These are phyloP conservation scores for Dipodomys stephensi DNA, from an alignment of 2,113 vertebrate species.

Conservation along the genomic window DNA sequence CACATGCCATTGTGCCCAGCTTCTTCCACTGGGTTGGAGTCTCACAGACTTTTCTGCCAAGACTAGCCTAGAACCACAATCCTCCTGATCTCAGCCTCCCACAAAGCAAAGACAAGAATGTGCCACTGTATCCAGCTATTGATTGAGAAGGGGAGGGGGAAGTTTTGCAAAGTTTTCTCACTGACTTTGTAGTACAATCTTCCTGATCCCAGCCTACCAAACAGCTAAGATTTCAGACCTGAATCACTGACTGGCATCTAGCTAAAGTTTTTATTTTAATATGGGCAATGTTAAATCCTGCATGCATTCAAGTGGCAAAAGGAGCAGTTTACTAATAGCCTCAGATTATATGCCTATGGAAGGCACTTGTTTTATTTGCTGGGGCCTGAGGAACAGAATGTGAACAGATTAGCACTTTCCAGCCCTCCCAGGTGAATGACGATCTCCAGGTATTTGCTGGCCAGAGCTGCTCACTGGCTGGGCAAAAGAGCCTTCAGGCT, in stretches of 20 bases:
- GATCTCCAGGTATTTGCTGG: neutral
- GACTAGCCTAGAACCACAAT: no score
- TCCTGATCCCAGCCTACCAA: no score
- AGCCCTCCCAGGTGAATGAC: neutral
- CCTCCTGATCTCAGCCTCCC: no score
- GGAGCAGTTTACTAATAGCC: neutral
- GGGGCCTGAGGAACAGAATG: neutral
- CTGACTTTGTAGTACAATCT: no score
- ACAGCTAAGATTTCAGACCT: no score
- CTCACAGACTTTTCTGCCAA: no score
- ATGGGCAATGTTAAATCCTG: neutral
- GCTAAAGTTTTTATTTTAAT: neutral
- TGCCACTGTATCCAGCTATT: neutral
- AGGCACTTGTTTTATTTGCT: neutral
- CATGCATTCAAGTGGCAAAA: neutral
- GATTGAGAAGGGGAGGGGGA: no score
- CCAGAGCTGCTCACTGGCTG: neutral
- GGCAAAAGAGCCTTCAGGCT: constrained; percentile 2
- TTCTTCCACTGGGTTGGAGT: no score
- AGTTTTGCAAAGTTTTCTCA: no score
- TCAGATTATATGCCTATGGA: neutral
- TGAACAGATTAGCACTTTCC: neutral
- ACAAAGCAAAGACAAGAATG: no score
- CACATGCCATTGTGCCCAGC: no score
- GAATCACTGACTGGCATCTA: no score